Evolutionary conservation across 2,113 vertebrate species (phyloP), one percentile per base, ranked within the genome.

Genomic region (Felis chaus): DNA sequence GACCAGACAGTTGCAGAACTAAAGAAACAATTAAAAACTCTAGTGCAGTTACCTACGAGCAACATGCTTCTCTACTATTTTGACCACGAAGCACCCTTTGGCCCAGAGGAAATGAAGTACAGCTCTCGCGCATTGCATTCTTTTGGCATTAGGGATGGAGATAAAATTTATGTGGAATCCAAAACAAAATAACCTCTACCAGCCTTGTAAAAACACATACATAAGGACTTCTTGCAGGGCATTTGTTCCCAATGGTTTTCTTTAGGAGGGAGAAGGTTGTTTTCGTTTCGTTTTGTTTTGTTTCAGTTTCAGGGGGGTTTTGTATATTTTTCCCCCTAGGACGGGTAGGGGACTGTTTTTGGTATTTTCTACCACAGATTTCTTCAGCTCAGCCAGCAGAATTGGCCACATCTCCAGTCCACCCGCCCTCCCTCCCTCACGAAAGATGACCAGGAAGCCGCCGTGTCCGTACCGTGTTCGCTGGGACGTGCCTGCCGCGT

Each of bases 1-100:
- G 99, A 99, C 94, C 99, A 99, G 97, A 99, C 99, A 21, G 99
- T 99, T 91, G 99, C 99, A 21, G 99, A 99, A 84, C 98, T 99
- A 41, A 99, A 99, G 99, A 99, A 99, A 81, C 99, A 99, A 45
- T 98, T 99, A 10, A 99, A 99, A 95, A 98, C 98, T 91, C 98
- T 99, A 0, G 99, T 99, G 95, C 99, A 99, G 96, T 97, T 99
- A 63, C 99, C 99, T 9, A 98, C 98, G 16, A 99, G 99, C 97
- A 99, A 99, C 97, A 99, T 99, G 99, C 98, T 99, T 50, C 99
- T 99, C 68, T 99, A 99, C 98, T 99, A 99, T 98, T 99, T 99
- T 80, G 99, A 99, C 98, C 99, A 99, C 1, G 99, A 99, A 92
- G 99, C 99, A 63, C 98, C 99, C 6, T 97, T 99, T 12, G 99